Conservation (phyloP, 2,113 vertebrate genomes). For the Pholis gunnellus region DNA sequence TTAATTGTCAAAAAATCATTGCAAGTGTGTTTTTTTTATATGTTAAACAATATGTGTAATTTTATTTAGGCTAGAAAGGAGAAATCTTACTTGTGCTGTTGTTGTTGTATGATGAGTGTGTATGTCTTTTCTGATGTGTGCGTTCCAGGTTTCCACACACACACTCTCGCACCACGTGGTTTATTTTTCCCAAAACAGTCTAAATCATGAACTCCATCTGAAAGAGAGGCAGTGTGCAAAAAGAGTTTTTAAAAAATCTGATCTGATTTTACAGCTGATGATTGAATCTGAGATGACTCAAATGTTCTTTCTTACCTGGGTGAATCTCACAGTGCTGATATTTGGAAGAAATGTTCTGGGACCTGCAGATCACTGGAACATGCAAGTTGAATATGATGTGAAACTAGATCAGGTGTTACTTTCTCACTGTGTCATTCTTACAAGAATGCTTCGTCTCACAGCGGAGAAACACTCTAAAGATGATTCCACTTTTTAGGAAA, state of each 20-base stretch:
- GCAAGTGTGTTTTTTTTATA: not conserved
- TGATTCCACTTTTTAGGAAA: not conserved
- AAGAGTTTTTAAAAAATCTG: no score
- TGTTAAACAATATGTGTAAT: not conserved
- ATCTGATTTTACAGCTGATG: not conserved
- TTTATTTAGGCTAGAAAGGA: not conserved
- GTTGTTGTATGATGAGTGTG: conserved; percentile 48
- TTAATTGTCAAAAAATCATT: not conserved
- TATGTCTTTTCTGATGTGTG: conserved; percentile 36
- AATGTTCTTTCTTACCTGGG: conserved; percentile 48
- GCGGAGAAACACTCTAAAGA: not conserved
- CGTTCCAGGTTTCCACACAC: conserved; percentile 69
- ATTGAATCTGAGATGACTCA: not conserved
- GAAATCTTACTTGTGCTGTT: not conserved
- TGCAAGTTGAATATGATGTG: not conserved
- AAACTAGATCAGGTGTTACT: conserved; percentile 6
- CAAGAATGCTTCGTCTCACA: not conserved
- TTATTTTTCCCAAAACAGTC: conserved; percentile 61
- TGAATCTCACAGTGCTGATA: conserved; percentile 45
- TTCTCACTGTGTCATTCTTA: not conserved
- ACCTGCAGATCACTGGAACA: conserved; percentile 19
- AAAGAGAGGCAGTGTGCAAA: conserved; percentile 4
- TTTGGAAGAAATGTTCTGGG: not conserved
- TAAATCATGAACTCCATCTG: conserved; percentile 72
- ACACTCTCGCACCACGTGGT: accelerated